phyloP scores from a whole-genome alignment of 2,797 vertebrate genomes.

The Lepus townsendii region DNA sequence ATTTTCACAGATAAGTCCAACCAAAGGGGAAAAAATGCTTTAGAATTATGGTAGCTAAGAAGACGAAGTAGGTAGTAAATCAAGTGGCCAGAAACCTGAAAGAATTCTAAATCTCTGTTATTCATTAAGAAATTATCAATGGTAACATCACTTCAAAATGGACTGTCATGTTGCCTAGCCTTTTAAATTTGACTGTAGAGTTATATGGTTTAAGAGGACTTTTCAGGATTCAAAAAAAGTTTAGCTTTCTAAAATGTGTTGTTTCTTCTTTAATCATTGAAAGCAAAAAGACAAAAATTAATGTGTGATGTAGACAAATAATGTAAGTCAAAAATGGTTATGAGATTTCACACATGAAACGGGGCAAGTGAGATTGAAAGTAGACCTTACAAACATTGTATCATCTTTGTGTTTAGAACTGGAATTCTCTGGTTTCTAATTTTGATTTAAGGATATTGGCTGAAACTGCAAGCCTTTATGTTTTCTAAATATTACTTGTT shows the following conservation, averaged over 20 bases:
- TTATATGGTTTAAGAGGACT: not conserved
- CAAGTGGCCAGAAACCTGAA: not conserved
- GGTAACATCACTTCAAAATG: not conserved
- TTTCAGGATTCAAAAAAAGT: not conserved
- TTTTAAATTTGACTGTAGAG: constrained; percentile 18
- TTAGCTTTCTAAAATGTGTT: constrained; percentile 40
- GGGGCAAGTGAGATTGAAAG: not conserved
- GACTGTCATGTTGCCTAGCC: not conserved
- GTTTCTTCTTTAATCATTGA: not conserved
- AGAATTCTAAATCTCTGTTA: not conserved
- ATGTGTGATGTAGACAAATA: not conserved
- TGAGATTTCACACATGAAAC: not conserved
- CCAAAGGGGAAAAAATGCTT: constrained; percentile 12
- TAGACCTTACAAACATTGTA: not conserved
- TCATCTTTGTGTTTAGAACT: not conserved
- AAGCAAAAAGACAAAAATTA: constrained; percentile 29
- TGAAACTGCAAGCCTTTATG: constrained; percentile 2
- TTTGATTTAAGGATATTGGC: constrained; percentile 61
- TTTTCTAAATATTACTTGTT: constrained; percentile 69
- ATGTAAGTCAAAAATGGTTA: not conserved
- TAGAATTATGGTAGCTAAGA: not conserved
- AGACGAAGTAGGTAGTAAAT: not conserved
- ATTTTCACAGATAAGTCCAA: not conserved
- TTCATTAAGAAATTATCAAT: not conserved
- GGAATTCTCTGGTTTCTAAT: constrained; percentile 15